phyloP scores from a whole-genome alignment of 1,140 invertebrate genomes.

The Plodia interpunctella region DNA sequence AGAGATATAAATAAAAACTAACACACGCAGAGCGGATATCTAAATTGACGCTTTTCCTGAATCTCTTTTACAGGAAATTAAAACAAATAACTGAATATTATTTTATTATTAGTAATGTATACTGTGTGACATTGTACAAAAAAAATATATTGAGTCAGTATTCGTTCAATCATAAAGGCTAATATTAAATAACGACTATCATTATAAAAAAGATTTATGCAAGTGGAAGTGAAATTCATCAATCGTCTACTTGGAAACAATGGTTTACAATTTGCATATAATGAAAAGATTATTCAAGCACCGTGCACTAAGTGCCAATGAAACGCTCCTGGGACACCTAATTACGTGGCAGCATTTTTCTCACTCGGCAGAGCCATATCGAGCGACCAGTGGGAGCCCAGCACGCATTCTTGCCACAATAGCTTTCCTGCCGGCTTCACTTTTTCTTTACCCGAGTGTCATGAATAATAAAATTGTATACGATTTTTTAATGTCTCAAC shows the following conservation, averaged over 20 bases:
- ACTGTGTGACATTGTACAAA: neutral
- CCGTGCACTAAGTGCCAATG: neutral
- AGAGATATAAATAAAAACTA: constrained; percentile 8
- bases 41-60: constrained; percentile 1
- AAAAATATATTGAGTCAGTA: neutral
- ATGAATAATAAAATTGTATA: constrained; percentile 43
- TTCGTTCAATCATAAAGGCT: neutral
- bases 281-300: constrained; percentile 6
- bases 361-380: constrained; percentile 10
- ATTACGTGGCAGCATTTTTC: constrained; percentile 35
- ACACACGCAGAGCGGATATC: constrained; percentile 9
- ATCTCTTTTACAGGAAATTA: constrained; percentile 6
- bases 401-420: constrained; percentile 45
- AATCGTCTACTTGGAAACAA: constrained; percentile 14
- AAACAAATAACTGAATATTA: constrained; percentile 7
- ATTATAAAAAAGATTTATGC: too few species aligned
- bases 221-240: neutral
- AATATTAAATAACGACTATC: too few species aligned
- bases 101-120: too few species aligned
- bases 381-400: constrained; percentile 35
- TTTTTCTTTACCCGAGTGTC: constrained; percentile 46
- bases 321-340: constrained; percentile 15
- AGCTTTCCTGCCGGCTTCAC: constrained; percentile 43
- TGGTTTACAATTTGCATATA: constrained; percentile 14
- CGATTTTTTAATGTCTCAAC: constrained; percentile 31